Percentiles rank a stretch among this genome's conserved stretches.
These are phyloP conservation scores for Epinotia ramella DNA, from an alignment of 2,888 invertebrate species.

Conservation along the genomic window DNA sequence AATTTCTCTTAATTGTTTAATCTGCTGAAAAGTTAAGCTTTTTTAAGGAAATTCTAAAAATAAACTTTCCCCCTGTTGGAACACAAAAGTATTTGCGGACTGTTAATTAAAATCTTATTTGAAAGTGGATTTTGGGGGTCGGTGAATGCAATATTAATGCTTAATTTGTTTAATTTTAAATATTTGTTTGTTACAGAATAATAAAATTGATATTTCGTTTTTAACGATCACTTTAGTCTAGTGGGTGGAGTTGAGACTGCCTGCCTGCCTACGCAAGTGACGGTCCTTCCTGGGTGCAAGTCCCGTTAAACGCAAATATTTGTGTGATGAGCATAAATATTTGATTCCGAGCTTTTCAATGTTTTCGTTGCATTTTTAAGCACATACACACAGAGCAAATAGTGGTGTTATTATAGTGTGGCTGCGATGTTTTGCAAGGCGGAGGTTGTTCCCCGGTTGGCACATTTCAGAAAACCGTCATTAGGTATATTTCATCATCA, in stretches of 20 bases:
- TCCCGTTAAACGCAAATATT: too few species aligned
- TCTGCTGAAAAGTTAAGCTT: conserved; percentile 41
- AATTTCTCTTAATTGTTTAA: conserved; percentile 34
- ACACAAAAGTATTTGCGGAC: conserved; percentile 40
- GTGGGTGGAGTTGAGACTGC: background rate
- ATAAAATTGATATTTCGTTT: background rate
- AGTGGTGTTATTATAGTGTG: too few species aligned
- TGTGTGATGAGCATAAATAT: too few species aligned
- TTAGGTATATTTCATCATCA: too few species aligned
- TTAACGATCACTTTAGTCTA: background rate
- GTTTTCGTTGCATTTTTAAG: too few species aligned
- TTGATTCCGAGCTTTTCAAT: too few species aligned
- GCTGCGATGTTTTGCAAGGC: too few species aligned
- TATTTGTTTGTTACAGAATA: background rate
- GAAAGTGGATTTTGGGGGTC: conserved; percentile 27
- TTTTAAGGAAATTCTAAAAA: conserved; percentile 28
- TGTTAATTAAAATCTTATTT: conserved; percentile 43
- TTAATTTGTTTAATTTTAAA: background rate
- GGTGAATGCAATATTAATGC: background rate
- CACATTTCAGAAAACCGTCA: too few species aligned
- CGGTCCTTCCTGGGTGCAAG: too few species aligned
- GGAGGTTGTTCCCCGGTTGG: too few species aligned
- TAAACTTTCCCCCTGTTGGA: conserved; percentile 30
- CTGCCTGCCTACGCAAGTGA: too few species aligned
- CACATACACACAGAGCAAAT: too few species aligned